phyloP scores from a whole-genome alignment of 2,888 invertebrate species.

The Apoderus coryli region DNA sequence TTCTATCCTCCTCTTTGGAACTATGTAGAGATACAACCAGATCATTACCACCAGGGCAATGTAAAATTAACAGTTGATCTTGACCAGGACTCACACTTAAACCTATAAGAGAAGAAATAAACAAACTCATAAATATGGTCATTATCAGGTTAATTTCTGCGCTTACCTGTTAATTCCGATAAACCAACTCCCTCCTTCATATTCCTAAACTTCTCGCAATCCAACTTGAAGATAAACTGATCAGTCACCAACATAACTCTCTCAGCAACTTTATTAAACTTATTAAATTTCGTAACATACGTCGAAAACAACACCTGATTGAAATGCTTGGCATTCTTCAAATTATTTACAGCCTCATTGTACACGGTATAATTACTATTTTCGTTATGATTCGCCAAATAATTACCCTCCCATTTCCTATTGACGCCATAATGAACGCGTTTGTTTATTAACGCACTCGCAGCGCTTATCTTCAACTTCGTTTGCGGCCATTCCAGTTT shows the following conservation, averaged over 20 bases:
- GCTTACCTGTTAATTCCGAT: slow-evolving; percentile 45
- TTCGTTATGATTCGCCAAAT: slow-evolving; percentile 51
- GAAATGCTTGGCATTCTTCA: slow-evolving; percentile 54
- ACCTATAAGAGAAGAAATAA: slow-evolving; percentile 9
- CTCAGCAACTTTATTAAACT: slow-evolving; percentile 48
- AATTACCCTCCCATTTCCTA: slow-evolving; percentile 75
- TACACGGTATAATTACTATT: slow-evolving; percentile 52
- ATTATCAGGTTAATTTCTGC: not conserved
- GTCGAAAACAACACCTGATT: slow-evolving; percentile 48
- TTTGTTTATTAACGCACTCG: slow-evolving; percentile 52
- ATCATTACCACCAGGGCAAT: slow-evolving; percentile 79
- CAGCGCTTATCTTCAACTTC: slow-evolving; percentile 63
- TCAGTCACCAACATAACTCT: slow-evolving; percentile 83
- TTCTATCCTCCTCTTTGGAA: slow-evolving; percentile 47
- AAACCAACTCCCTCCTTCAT: slow-evolving; percentile 57
- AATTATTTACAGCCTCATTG: slow-evolving; percentile 48
- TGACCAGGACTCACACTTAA: slow-evolving; percentile 72
- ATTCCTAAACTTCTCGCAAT: slow-evolving; percentile 71
- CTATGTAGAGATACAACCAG: slow-evolving; percentile 62
- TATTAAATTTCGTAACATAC: slow-evolving; percentile 54
- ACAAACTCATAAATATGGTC: too few species aligned
- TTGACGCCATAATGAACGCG: slow-evolving; percentile 58
- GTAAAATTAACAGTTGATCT: slow-evolving; percentile 78
- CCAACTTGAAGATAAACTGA: slow-evolving; percentile 72
- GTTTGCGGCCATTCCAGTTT: slow-evolving; percentile 79